These are phyloP conservation scores for Drosophila nr. perissopoda DNA, from an alignment of 2,888 invertebrate genomes.

Conservation along the genomic window DNA sequence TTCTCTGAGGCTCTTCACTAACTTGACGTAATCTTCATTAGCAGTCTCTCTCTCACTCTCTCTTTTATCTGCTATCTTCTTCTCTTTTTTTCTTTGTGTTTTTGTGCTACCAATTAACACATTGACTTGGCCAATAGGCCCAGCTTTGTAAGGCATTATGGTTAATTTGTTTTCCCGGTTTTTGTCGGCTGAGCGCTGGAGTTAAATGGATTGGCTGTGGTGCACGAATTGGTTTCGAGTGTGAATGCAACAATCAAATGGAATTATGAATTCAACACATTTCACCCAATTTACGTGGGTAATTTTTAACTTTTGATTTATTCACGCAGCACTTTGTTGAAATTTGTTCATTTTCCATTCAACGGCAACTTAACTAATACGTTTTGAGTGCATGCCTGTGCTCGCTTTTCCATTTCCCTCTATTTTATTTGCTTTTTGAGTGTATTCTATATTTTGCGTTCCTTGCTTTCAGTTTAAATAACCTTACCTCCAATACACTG, in stretches of 20 bases:
- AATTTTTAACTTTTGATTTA: slow-evolving; percentile 5
- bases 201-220: slow-evolving; percentile 16
- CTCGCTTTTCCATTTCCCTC: not conserved
- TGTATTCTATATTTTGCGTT: not conserved
- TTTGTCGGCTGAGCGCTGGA: not conserved
- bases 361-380: slow-evolving; percentile 8
- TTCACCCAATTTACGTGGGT: not conserved
- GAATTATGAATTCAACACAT: not conserved
- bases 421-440: not conserved
- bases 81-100: not conserved
- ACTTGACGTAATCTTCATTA: slow-evolving; percentile 19
- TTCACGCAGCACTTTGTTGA: not conserved
- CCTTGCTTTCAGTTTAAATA: not conserved
- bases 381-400: slow-evolving; percentile 5
- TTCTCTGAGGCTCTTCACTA: not conserved
- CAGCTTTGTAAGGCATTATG: not conserved
- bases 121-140: slow-evolving; percentile 29
- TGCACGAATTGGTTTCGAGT: slow-evolving; percentile 8
- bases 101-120: slow-evolving; percentile 24
- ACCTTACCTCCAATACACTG: not conserved
- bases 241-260: slow-evolving; percentile 4
- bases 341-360: slow-evolving; percentile 1
- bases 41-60: not conserved
- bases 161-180: slow-evolving; percentile 16
- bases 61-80: not conserved